Evolutionary conservation across 2,113 vertebrate species (phyloP), one percentile per base, ranked within the genome.

Genomic region (Columba livia): DNA sequence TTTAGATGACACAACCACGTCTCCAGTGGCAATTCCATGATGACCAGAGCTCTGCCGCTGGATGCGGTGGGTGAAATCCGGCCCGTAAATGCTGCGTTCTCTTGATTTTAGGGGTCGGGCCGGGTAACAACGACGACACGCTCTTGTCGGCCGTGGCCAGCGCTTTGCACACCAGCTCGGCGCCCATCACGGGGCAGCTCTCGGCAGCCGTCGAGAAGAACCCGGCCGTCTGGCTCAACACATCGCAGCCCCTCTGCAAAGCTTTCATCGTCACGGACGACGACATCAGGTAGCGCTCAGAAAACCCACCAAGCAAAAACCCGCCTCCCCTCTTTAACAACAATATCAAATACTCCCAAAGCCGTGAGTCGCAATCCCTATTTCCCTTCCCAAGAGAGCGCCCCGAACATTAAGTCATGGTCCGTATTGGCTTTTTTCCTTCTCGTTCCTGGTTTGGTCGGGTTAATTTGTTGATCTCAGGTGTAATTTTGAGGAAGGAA

Each of bases 191-290:
- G 1, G 99, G 99, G 20, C 99, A 99, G 89, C 98, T 98, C 51
- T 99, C 99, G 1, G 95, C 97, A 4, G 99, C 99, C 0, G 99
- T 99, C 1, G 99, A 99, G 96, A 99, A 99, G 97, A 99, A 99
- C 97, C 99, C 99, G 0, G 98, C 98, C 5, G 97, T 99, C 48
- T 99, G 99, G 99, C 98, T 99, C 7, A 99, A 99, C 94, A 98
- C 98, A 10, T 97, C 98, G 4, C 99, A 99, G 54, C 99, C 99
- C 5, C 98, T 99, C 71, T 99, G 99, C 97, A 99, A 98, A 94
- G 98, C 99, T 73, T 99, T 99, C 92, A 98, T 98, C 4, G 97
- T 99, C 87, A 99, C 99, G 1, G 99, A 99, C 15, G 98, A 99
- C 26, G 99, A 99, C 90, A 99, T 99, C 81, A 95, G 99, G 99